Evolutionary conservation across 2,113 vertebrate genomes (phyloP), one percentile per base, ranked within the genome.

Genomic region (Malurus elegans): DNA sequence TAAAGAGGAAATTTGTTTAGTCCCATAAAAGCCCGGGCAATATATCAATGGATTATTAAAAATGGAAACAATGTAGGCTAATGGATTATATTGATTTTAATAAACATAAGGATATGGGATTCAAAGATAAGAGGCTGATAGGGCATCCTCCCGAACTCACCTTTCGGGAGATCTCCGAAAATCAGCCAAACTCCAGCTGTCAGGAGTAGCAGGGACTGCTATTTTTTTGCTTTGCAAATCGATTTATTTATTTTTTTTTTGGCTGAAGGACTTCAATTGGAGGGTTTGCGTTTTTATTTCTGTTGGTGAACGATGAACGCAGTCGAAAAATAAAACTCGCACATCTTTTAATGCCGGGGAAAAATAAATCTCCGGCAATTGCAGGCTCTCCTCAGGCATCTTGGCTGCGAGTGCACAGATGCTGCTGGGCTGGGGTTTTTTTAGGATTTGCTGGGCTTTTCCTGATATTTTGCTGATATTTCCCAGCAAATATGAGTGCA

Each of bases 1-100:
- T 93, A 96, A 97, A 97, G 97, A 98, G 98, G 98, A 98, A 98
- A 98, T 98, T 98, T 98, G 98, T 98, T 98, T 98, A 98, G 98
- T 97, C 97, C 97, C 97, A 64, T 98, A 98, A 98, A 98, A 98
- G 98, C 97, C 94, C 97, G 95, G 96, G 98, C 97, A 93, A 95
- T 98, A 98, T 98, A 98, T 98, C 98, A 98, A 98, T 98, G 97
- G 98, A 97, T 98, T 98, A 97, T 98, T 98, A 98, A 98, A 98
- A 97, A 98, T 97, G 97, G 97, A 97, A 97, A 97, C 96, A 96
- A 92, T 96, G 97, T 96, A 48, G 90, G 96, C 98, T 98, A 98
- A 98, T 98, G 98, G 98, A 97, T 92, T 96, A 95, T 98, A 98
- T 98, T 97, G 98, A 98, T 98, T 98, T 98, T 98, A 98, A 98